Evolutionary conservation across 2,113 vertebrate genomes (phyloP).

Genomic region (Meles meles): DNA sequence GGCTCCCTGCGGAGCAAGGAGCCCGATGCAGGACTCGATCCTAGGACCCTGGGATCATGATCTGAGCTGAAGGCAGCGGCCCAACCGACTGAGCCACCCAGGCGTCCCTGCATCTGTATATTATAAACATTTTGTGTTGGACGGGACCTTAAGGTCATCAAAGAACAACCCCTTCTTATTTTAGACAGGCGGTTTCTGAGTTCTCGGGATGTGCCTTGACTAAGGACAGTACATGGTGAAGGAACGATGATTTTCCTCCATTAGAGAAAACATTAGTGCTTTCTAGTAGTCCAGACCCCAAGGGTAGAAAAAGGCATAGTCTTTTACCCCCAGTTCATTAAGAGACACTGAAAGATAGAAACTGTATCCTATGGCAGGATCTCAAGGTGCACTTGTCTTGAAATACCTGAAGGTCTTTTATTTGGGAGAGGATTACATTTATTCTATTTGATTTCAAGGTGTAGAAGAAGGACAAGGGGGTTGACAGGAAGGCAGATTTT

Average conservation of each 20-base stretch:
- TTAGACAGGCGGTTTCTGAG: background rate
- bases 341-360: background rate
- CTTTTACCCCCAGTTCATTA: background rate
- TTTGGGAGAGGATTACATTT: background rate
- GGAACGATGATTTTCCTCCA: background rate
- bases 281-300: background rate
- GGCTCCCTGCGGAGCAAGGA: no score
- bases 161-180: background rate
- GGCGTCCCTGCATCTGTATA: background rate
- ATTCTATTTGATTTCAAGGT: background rate
- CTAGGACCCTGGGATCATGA: no score
- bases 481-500: background rate
- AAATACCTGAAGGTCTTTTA: background rate
- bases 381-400: background rate
- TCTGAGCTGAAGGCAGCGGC: no score
- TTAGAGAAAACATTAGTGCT: background rate
- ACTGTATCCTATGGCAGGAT: background rate
- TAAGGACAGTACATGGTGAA: background rate
- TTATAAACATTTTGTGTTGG: background rate
- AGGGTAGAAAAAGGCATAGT: background rate
- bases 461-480: background rate
- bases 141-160: background rate
- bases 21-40: no score
- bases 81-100: no score
- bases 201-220: background rate